A percentile compares a stretch with the other conserved stretches of the same genome.
phyloP scores from a whole-genome alignment of 30 jellyfish, hydroid and myxozoan species.

The Pelagia noctiluca region DNA sequence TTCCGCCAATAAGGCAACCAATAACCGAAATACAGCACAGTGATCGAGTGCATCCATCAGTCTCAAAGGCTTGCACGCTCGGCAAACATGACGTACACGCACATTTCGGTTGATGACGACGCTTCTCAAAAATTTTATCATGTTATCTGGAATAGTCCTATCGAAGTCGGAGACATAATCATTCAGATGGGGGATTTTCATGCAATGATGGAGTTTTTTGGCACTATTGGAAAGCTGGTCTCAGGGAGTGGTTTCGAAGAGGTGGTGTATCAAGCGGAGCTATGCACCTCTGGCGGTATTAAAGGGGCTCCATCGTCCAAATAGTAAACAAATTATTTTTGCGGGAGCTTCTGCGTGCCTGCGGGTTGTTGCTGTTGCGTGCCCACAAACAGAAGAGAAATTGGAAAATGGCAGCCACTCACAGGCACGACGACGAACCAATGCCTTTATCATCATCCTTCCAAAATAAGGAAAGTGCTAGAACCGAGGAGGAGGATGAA shows the following conservation, averaged over 20 bases:
- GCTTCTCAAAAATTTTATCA: slow-evolving; percentile 24
- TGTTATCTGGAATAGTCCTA: slow-evolving; percentile 28
- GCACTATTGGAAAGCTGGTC: slow-evolving; percentile 18
- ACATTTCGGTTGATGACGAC: slow-evolving; percentile 36
- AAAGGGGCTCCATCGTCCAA: background rate
- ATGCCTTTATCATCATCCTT: background rate
- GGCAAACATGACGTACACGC: slow-evolving; percentile 20
- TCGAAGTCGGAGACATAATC: slow-evolving; percentile 14
- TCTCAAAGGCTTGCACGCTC: slow-evolving; percentile 16
- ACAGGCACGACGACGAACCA: background rate
- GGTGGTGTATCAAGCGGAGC: slow-evolving; percentile 43
- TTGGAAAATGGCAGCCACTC: background rate
- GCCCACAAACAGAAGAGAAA: background rate
- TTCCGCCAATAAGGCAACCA: slow-evolving; percentile 40
- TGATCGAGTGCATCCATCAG: slow-evolving; percentile 21
- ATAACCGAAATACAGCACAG: slow-evolving; percentile 26
- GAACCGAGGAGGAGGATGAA: background rate
- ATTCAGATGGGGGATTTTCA: slow-evolving; percentile 33
- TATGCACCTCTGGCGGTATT: slow-evolving; percentile 49
- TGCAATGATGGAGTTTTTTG: slow-evolving; percentile 32
- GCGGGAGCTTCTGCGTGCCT: slow-evolving; percentile 13
- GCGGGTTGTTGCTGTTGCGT: background rate
- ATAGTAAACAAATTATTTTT: background rate
- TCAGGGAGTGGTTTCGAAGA: slow-evolving; percentile 55
- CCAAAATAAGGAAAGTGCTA: too few species aligned